Base-by-base conservation (phyloP, 2,113 vertebrate species). In the Cheilinus undulatus region DNA sequence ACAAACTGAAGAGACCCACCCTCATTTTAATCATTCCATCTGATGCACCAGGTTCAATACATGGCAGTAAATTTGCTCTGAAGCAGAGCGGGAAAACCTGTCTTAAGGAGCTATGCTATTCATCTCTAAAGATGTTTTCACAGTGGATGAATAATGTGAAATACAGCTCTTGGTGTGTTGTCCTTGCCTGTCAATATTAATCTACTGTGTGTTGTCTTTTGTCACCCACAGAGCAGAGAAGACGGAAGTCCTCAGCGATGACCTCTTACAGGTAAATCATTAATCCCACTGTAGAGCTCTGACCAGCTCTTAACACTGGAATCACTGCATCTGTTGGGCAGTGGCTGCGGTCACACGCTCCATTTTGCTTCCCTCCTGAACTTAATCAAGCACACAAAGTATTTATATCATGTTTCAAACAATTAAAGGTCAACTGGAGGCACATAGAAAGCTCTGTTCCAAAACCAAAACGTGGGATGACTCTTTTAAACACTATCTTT, bases 221-320 rank as follows among this genome's bases (percentile, higher is more conserved):
- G 76, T 91, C 85, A 56, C 76, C 89, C 78, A 76, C 94, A 99
- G 98, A 93, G 98, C 97, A 20, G 98, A 99, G 94, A 99, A 97
- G 89, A 99, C 98, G 0, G 98, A 99, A 93, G 97, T 99, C 17
- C 97, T 99, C 83, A 98, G 95, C 59, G 97, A 99, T 93, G 98
- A 99, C 92, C 95, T 99, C 68, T 67, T 99, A 66, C 97, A 97
- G 97, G 98, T 99, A 95, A 95, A 85, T 87, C 64, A 87, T 88
- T 73, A 50, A 87, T 79, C 26, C n/a, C 54, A 49, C 70, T 50
- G 22, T 10, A 3, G 66, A 48, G 34, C 51, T 60, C 43, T 28
- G 34, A 71, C 32, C 53, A 54, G 40, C 23, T 40, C 28, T 45
- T 20, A n/a, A 52, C 48, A 28, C 30, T 28, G 54, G 17, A 40